Percentiles rank a stretch among this genome's conserved stretches.
phyloP scores from a whole-genome alignment of 2,113 vertebrate genomes.

The Campylomormyrus tamandua region DNA sequence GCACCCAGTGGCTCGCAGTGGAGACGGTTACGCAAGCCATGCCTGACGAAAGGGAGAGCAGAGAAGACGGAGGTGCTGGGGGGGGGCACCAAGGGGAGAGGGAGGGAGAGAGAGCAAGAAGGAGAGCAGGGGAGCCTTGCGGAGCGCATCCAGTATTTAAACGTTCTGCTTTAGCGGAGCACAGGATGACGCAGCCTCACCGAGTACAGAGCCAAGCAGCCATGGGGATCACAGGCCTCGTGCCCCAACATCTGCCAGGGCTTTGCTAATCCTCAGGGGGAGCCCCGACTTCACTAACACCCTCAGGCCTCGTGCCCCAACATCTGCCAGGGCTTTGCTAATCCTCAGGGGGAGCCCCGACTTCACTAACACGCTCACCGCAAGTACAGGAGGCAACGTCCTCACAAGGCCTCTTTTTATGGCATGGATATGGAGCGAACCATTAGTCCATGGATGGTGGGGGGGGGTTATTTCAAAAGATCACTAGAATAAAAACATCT shows the following conservation, averaged over 20 bases:
- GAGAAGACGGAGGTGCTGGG: not conserved
- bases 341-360: not conserved
- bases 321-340: not conserved
- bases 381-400: not conserved
- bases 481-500: not conserved
- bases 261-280: not conserved
- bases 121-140: not conserved
- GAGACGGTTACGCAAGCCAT: not conserved
- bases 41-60: not conserved
- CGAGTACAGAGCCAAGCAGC: not conserved
- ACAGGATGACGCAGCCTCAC: not conserved
- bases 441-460: not conserved
- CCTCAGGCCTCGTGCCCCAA: not conserved
- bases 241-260: not conserved
- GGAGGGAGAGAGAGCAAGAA: not conserved
- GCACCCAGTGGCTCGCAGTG: not conserved
- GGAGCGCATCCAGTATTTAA: not conserved
- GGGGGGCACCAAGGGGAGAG: not conserved
- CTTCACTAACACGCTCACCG: not conserved
- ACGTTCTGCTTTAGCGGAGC: not conserved
- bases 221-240: not conserved
- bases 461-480: not conserved
- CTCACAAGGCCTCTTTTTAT: not conserved
- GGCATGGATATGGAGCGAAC: not conserved
- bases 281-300: not conserved